These are phyloP conservation scores for Glossosoma conforme DNA, from an alignment of 1,140 invertebrate genomes.

Conservation along the genomic window DNA sequence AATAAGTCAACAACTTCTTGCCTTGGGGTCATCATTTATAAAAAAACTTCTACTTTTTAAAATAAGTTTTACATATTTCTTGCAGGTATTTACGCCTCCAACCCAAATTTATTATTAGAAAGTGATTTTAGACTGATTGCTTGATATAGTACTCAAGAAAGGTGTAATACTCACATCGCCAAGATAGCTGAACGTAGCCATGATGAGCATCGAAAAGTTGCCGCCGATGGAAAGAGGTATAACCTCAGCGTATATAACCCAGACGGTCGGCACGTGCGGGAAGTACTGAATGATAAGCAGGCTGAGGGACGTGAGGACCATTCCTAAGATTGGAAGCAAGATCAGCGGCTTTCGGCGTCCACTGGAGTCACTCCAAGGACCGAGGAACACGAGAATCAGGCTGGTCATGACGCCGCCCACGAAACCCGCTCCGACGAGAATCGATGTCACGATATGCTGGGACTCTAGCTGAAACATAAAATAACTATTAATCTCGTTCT, in stretches of 20 bases:
- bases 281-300: constrained; percentile 40
- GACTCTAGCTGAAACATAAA: constrained; percentile 39
- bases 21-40: too few relatives aligned
- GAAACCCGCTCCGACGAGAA: constrained; percentile 43
- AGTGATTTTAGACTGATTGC: too few relatives aligned
- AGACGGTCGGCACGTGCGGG: constrained; percentile 39
- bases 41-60: too few relatives aligned
- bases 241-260: constrained; percentile 42
- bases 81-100: too few relatives aligned
- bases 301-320: constrained; percentile 41
- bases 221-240: constrained; percentile 46
- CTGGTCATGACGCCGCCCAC: constrained; percentile 41
- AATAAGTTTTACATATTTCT: too few relatives aligned
- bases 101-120: too few relatives aligned
- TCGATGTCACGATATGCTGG: constrained; percentile 41
- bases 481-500: too few relatives aligned
- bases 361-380: constrained; percentile 49
- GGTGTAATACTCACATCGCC: constrained; percentile 27
- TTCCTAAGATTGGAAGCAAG: constrained; percentile 41
- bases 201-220: constrained; percentile 36
- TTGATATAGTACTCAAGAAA: too few relatives aligned
- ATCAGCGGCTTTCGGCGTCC: constrained; percentile 45
- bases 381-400: constrained; percentile 41
- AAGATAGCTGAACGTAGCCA: constrained; percentile 23
- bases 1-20: too few relatives aligned